A percentile compares a stretch with the other conserved stretches of the same genome.
These are phyloP conservation scores for Stomorhina lunata DNA, from an alignment of 2,888 invertebrate species.

Conservation along the genomic window DNA sequence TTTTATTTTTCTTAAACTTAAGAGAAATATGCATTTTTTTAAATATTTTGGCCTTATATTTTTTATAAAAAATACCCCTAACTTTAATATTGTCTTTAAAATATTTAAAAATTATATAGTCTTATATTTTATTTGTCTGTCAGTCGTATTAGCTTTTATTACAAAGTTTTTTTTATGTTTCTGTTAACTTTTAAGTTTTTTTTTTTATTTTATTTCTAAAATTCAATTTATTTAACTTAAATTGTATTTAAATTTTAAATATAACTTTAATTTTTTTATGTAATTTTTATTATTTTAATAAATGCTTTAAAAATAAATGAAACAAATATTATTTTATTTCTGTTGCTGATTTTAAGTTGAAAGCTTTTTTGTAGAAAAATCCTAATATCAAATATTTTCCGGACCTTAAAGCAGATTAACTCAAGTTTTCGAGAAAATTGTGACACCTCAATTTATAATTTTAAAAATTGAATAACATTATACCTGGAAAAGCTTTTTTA, in stretches of 20 bases:
- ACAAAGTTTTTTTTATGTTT: conserved; percentile 1
- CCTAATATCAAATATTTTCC: no score
- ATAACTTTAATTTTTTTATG: conserved; percentile 59
- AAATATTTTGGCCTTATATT: conserved; percentile 6
- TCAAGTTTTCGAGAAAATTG: no score
- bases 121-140: conserved; percentile 16
- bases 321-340: conserved; percentile 16
- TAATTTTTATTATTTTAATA: conserved; percentile 65
- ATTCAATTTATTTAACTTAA: conserved; percentile 45
- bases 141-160: conserved; percentile 38
- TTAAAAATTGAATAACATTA: no score
- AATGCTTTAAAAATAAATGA: conserved; percentile 55
- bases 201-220: conserved; percentile 53
- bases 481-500: no score
- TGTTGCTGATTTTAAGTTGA: neutral
- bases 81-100: neutral
- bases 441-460: no score
- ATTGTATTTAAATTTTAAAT: conserved; percentile 34
- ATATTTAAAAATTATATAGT: conserved; percentile 13
- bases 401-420: no score
- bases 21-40: neutral
- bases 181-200: conserved; percentile 51
- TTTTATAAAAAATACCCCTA: conserved; percentile 3
- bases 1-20: neutral
- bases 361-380: neutral